These are phyloP conservation scores for Apodemus agrarius DNA, from an alignment of 2,797 vertebrate genomes.

Conservation along the genomic window DNA sequence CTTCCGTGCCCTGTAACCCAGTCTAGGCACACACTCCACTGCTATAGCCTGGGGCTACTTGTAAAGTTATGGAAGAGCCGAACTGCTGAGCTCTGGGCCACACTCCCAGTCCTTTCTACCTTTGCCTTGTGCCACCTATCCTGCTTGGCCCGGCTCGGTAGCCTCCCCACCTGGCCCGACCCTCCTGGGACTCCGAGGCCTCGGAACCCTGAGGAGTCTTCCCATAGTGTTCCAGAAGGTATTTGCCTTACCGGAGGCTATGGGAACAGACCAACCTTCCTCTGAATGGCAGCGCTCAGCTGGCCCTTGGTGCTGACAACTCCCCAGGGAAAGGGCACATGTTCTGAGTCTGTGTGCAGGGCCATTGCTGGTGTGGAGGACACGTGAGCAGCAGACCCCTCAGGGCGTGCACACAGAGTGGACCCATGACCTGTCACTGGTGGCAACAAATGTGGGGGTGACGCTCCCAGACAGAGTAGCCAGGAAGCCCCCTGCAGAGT, in stretches of 20 bases:
- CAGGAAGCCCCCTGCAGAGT: no score
- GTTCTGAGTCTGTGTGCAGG: fast-evolving
- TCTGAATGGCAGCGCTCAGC: not conserved
- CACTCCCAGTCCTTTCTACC: not conserved
- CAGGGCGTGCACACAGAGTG: not conserved
- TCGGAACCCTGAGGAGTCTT: not conserved
- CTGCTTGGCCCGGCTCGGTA: not conserved
- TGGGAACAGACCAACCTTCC: not conserved
- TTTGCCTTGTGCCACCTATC: not conserved
- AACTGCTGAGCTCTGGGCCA: not conserved
- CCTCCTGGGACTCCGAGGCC: not conserved
- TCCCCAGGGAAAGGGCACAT: not conserved
- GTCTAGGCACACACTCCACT: no score
- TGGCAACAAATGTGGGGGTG: not conserved
- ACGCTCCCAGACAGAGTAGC: no score
- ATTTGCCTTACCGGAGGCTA: not conserved
- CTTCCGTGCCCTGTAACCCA: not conserved
- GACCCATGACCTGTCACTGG: not conserved
- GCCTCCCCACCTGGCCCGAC: not conserved
- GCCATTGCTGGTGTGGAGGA: no score
- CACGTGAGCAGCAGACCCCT: not conserved
- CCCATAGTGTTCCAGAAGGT: not conserved
- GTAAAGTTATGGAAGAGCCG: no score
- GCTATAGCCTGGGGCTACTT: not conserved
- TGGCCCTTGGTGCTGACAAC: not conserved